A percentile compares a stretch with the other conserved stretches of the same genome.
Evolutionary conservation across 1,140 invertebrate genomes (phyloP).

Genomic region (Neodiprion virginianus): DNA sequence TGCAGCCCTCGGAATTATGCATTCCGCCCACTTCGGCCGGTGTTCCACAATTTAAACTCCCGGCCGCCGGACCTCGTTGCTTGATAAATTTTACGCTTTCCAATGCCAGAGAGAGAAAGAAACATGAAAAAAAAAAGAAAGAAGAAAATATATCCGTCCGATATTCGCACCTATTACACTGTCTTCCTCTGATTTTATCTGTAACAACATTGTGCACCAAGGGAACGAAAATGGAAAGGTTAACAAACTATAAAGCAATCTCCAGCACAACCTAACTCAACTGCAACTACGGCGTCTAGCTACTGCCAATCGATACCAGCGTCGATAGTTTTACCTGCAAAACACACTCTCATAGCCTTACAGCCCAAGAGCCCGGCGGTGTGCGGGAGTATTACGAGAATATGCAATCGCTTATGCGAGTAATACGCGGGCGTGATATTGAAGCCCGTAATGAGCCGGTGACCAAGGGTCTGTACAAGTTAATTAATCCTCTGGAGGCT

Average conservation of each 20-base stretch:
- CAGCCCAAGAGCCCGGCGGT: too few species aligned
- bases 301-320: neutral
- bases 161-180: too few species aligned
- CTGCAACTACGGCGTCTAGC: neutral
- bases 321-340: neutral
- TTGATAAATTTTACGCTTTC: neutral
- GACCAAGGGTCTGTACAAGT: neutral
- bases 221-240: neutral
- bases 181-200: neutral
- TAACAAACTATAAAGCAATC: neutral
- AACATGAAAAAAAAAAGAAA: neutral
- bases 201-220: neutral
- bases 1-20: conserved; percentile 31
- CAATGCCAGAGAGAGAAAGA: neutral
- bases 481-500: conserved; percentile 2
- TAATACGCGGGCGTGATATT: neutral
- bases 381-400: neutral
- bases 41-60: conserved; percentile 15
- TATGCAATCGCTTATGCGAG: neutral
- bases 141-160: neutral
- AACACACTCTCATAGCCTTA: neutral
- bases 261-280: neutral
- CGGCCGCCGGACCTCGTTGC: neutral
- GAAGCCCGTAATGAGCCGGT: conserved; percentile 6
- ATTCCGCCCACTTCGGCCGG: conserved; percentile 15